Conservation (phyloP, 1,140 invertebrate species). For the Stratiolaelaps scimitus region DNA sequence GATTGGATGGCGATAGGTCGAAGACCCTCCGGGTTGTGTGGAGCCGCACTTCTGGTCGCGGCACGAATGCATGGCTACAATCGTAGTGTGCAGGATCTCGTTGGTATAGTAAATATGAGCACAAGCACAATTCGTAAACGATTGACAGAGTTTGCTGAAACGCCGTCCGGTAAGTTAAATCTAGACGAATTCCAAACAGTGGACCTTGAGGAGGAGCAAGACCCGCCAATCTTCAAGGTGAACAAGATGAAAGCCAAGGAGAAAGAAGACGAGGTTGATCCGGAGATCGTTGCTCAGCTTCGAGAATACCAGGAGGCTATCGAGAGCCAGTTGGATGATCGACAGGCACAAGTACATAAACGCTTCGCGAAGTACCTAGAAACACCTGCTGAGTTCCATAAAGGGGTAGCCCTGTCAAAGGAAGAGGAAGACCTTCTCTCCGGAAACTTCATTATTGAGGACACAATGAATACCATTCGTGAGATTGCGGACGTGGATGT, state of each 20-base stretch:
- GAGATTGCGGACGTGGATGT: conserved; percentile 30
- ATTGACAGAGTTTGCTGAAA: conserved; percentile 87
- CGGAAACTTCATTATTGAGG: conserved; percentile 35
- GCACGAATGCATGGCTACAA: conserved; percentile 81
- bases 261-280: conserved; percentile 32
- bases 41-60: conserved; percentile 85
- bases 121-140: conserved; percentile 81
- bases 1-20: conserved; percentile 93
- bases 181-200: conserved; percentile 94
- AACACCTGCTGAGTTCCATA: conserved; percentile 4
- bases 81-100: conserved; percentile 70
- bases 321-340: conserved; percentile 19
- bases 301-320: conserved; percentile 25
- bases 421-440: conserved; percentile 23
- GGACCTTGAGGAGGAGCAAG: conserved; percentile 89
- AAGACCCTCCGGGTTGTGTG: conserved; percentile 87
- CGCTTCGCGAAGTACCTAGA: conserved; percentile 25
- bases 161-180: conserved; percentile 74
- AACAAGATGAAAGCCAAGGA: conserved; percentile 31
- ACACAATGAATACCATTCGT: conserved; percentile 35
- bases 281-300: background rate
- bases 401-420: conserved; percentile 1
- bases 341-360: conserved; percentile 14
- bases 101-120: conserved; percentile 90
- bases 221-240: conserved; percentile 81